Conservation (phyloP, 2,888 invertebrate species). For the Drosophila koepferae region DNA sequence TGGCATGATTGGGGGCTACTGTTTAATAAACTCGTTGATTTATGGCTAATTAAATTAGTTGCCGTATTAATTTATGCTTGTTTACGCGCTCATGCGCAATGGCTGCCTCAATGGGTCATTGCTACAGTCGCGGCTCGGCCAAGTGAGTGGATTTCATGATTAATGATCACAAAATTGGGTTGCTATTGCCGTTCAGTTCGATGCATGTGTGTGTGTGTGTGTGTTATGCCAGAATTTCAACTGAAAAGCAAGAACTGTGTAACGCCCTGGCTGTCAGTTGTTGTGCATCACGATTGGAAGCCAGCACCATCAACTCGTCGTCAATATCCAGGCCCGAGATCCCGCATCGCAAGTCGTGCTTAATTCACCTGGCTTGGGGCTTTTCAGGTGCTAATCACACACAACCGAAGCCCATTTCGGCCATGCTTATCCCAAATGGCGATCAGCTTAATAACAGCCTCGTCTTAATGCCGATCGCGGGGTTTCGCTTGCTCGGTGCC, state of each 20-base stretch:
- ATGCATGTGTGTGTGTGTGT: conserved; percentile 11
- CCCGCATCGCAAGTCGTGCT: conserved; percentile 59
- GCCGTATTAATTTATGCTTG: conserved; percentile 74
- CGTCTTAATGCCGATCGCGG: conserved; percentile 69
- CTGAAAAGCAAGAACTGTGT: conserved; percentile 31
- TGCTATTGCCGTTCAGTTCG: conserved; percentile 24
- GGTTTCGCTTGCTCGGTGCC: conserved; percentile 33
- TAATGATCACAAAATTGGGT: conserved; percentile 66
- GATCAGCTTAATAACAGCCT: conserved; percentile 78
- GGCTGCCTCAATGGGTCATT: conserved; percentile 69
- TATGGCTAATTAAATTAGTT: conserved; percentile 80
- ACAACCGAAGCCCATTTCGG: conserved; percentile 39
- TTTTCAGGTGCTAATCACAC: conserved; percentile 64
- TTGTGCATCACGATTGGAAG: conserved; percentile 69
- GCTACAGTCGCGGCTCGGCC: conserved; percentile 48
- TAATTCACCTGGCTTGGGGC: conserved; percentile 38
- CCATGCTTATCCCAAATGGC: conserved; percentile 71
- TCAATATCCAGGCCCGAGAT: conserved; percentile 39
- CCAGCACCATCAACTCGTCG: conserved; percentile 68
- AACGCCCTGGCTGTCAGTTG: conserved; percentile 52
- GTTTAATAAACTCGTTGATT: conserved; percentile 80
- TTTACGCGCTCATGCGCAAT: conserved; percentile 69
- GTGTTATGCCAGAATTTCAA: neutral
- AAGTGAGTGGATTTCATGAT: conserved; percentile 62
- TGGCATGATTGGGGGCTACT: conserved; percentile 78